These are phyloP conservation scores for Prenolepis imparis DNA, from an alignment of 2,888 invertebrate species.

Conservation along the genomic window DNA sequence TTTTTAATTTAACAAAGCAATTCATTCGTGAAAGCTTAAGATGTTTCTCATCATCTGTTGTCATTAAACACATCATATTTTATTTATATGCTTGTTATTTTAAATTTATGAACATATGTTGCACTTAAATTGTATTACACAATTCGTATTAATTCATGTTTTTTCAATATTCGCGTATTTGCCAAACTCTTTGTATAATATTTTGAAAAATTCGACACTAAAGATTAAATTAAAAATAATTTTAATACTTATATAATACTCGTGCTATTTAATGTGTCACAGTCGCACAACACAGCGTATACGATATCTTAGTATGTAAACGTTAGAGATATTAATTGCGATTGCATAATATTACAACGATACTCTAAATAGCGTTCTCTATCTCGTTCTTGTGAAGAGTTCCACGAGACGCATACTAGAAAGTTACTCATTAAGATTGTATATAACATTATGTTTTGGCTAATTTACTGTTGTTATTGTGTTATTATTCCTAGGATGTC, in stretches of 20 bases:
- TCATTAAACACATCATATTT: not conserved
- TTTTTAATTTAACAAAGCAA: not conserved
- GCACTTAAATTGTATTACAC: not conserved
- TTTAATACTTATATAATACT: not conserved
- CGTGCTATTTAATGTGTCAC: conserved; percentile 28
- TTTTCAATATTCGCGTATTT: not conserved
- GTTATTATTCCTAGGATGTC: not conserved
- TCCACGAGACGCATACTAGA: conserved; percentile 9
- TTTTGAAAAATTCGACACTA: not conserved
- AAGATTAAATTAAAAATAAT: conserved; percentile 2
- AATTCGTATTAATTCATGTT: not conserved
- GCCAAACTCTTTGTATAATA: not conserved
- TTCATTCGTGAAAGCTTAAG: not conserved
- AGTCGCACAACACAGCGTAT: conserved; percentile 11
- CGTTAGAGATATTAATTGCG: conserved; percentile 48
- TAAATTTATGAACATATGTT: not conserved
- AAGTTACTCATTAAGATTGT: conserved; percentile 20
- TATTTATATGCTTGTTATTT: not conserved
- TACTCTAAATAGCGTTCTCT: conserved; percentile 24
- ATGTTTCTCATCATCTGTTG: not conserved
- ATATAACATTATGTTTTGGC: not conserved
- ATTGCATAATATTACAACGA: conserved; percentile 53
- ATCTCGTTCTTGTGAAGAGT: conserved; percentile 26
- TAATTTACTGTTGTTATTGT: conserved; percentile 7
- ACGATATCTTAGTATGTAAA: conserved; percentile 39